phyloP scores from a whole-genome alignment of 2,888 invertebrate genomes.

The Yponomeuta sedellus region DNA sequence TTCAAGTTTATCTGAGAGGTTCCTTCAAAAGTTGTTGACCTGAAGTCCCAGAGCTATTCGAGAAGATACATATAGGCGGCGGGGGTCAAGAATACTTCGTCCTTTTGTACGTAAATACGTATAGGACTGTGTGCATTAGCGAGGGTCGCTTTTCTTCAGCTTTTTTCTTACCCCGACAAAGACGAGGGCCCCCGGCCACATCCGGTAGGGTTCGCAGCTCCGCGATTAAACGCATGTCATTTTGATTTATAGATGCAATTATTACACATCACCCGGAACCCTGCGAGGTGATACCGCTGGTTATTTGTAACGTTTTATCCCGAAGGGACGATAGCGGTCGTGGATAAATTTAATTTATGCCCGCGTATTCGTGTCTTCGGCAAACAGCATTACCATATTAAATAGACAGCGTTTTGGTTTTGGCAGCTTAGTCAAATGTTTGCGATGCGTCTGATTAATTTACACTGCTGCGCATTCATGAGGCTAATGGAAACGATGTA shows the following conservation, averaged over 20 bases:
- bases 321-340: conserved; percentile 9
- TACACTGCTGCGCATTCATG: conserved; percentile 11
- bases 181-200: conserved; percentile 34
- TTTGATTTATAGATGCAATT: conserved; percentile 68
- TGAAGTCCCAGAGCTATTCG: conserved; percentile 6
- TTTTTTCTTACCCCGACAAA: conserved; percentile 48
- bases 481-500: not conserved
- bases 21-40: conserved; percentile 15
- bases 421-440: conserved; percentile 17
- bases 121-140: conserved; percentile 64
- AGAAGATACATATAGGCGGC: conserved; percentile 28
- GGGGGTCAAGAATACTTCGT: conserved; percentile 60
- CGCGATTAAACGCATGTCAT: conserved; percentile 64
- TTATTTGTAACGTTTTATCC: conserved; percentile 26
- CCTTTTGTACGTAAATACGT: conserved; percentile 64
- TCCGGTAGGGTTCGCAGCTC: conserved; percentile 46
- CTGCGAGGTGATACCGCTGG: conserved; percentile 20
- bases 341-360: conserved; percentile 16
- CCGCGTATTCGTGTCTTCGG: conserved; percentile 15
- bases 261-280: conserved; percentile 39
- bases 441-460: conserved; percentile 18
- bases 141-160: conserved; percentile 55
- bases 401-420: conserved; percentile 17
- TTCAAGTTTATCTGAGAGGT: conserved; percentile 6
- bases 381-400: conserved; percentile 21